A percentile compares a stretch with the other conserved stretches of the same genome.
Conservation (phyloP, 2,888 invertebrate genomes). For the Laothoe populi region DNA sequence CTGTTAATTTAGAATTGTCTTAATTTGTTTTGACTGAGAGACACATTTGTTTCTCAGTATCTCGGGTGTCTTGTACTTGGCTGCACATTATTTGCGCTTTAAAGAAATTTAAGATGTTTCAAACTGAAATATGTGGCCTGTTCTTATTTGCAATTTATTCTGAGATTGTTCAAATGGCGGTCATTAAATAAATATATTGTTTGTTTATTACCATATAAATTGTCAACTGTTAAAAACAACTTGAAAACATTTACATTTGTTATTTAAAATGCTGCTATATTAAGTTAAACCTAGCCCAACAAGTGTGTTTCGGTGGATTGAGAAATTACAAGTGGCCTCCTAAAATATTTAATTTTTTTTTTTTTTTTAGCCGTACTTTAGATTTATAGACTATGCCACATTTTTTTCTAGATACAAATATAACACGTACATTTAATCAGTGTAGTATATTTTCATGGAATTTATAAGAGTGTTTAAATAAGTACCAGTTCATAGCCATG, state of each 20-base stretch:
- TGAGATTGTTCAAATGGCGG: constrained; percentile 26
- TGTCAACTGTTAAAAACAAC: neutral
- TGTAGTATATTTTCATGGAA: no score
- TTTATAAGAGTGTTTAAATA: no score
- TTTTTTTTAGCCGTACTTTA: no score
- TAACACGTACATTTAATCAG: no score
- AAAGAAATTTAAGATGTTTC: constrained; percentile 25
- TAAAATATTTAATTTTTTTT: no score
- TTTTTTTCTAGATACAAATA: no score
- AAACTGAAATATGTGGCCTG: constrained; percentile 17
- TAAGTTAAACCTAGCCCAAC: no score
- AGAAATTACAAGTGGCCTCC: no score
- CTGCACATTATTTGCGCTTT: constrained; percentile 47
- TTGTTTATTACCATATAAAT: neutral
- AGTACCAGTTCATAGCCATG: no score
- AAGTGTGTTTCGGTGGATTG: no score
- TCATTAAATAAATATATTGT: constrained; percentile 1
- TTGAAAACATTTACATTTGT: neutral
- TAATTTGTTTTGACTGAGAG: constrained; percentile 73
- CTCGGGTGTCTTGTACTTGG: constrained; percentile 53
- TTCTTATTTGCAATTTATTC: constrained; percentile 38
- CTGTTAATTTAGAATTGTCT: constrained; percentile 79
- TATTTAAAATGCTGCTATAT: no score
- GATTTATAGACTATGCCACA: no score
- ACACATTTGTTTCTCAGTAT: constrained; percentile 69